Percentiles rank a stretch among this genome's conserved stretches.
These are phyloP conservation scores for Montipora cactus DNA, from an alignment of 64 coral and sea anemone genomes.

Conservation along the genomic window DNA sequence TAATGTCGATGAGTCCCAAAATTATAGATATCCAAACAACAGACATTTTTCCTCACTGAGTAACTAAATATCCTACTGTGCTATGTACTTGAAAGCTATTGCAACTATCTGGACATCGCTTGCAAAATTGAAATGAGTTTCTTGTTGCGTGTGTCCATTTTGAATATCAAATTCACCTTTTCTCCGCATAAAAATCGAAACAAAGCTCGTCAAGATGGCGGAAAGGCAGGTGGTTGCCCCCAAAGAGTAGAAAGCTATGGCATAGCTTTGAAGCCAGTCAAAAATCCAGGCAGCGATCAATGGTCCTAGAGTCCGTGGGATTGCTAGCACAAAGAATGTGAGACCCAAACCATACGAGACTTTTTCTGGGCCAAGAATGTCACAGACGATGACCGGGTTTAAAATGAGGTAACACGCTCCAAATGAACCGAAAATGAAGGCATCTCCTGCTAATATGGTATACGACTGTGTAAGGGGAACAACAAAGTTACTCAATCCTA, in stretches of 20 bases:
- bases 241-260: constrained; percentile 66
- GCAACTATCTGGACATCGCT: too few species aligned
- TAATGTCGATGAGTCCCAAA: too few species aligned
- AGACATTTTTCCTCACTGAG: background rate
- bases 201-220: constrained; percentile 30
- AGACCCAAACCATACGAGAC: constrained; percentile 67
- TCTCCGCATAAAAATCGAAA: constrained; percentile 29
- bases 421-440: constrained; percentile 63
- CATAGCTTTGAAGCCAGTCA: constrained; percentile 69
- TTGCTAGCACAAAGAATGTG: constrained; percentile 48
- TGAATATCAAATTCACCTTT: background rate
- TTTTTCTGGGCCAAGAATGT: constrained; percentile 73
- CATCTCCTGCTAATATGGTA: constrained; percentile 41
- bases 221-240: constrained; percentile 58
- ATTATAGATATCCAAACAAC: too few species aligned
- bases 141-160: background rate
- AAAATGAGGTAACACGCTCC: constrained; percentile 71
- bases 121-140: background rate
- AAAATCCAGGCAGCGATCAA: constrained; percentile 80
- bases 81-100: background rate
- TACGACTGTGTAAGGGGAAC: constrained; percentile 58
- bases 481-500: constrained; percentile 77
- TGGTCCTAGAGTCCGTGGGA: constrained; percentile 64
- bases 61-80: background rate
- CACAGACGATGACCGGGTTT: constrained; percentile 78